phyloP scores from a whole-genome alignment of 2,888 invertebrate species.

The Anoplius nigerrimus region DNA sequence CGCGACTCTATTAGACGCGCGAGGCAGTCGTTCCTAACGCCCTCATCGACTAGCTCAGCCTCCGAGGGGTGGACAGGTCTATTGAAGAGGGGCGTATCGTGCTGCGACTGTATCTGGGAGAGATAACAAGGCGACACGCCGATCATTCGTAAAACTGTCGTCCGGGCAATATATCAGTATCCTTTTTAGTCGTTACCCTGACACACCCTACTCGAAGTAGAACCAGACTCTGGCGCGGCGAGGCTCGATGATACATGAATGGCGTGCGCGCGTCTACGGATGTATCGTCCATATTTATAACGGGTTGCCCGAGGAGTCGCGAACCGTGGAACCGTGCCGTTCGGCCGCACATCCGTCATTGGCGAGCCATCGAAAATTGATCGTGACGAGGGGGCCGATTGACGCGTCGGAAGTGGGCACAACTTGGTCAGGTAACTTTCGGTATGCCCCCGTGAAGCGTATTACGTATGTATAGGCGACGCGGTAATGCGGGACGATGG shows the following conservation, averaged over 20 bases:
- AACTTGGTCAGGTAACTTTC: no score
- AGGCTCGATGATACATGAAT: slow-evolving; percentile 26
- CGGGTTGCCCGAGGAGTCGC: slow-evolving; percentile 17
- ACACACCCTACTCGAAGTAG: slow-evolving; percentile 42
- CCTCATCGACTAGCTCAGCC: slow-evolving; percentile 1
- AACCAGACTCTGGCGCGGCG: not conserved
- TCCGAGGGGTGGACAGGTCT: slow-evolving; percentile 20
- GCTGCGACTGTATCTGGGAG: slow-evolving; percentile 42
- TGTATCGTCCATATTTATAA: not conserved
- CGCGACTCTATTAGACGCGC: slow-evolving; percentile 11
- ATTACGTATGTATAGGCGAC: slow-evolving; percentile 14
- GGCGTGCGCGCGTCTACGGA: slow-evolving; percentile 6
- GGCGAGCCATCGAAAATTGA: not conserved
- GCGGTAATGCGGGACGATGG: slow-evolving; percentile 34
- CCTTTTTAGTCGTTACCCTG: slow-evolving; percentile 56
- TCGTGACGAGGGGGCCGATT: slow-evolving; percentile 30
- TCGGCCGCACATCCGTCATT: not conserved
- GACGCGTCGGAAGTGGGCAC: not conserved
- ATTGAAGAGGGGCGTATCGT: slow-evolving; percentile 30
- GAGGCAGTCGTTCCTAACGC: slow-evolving; percentile 20
- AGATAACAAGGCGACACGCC: slow-evolving; percentile 54
- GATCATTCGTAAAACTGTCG: slow-evolving; percentile 61
- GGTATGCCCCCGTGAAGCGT: no score
- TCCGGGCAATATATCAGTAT: slow-evolving; percentile 54
- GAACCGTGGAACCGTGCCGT: slow-evolving; percentile 8